Evolutionary conservation across 2,797 vertebrate genomes (phyloP).

Genomic region (Lacerta agilis): DNA sequence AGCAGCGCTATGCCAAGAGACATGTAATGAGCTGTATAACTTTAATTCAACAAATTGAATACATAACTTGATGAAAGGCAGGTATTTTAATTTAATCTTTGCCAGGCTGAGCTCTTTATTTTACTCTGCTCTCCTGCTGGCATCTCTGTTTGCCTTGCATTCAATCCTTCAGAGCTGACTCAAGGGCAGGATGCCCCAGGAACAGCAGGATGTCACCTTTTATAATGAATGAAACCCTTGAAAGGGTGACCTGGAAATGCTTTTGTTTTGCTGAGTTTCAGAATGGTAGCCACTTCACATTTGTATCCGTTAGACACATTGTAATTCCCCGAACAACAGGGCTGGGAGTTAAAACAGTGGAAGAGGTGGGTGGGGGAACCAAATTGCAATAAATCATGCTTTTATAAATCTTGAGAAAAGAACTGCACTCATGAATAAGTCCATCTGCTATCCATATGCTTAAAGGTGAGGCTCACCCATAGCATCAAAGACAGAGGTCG

Average conservation of each 20-base stretch:
- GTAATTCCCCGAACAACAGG: background rate
- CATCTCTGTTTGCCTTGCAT: constrained; percentile 27
- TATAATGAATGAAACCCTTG: constrained; percentile 21
- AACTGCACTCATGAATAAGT: background rate
- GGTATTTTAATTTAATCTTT: constrained; percentile 28
- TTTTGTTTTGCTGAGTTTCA: constrained; percentile 37
- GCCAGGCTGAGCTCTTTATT: constrained; percentile 5
- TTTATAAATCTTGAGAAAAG: background rate
- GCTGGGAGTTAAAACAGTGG: background rate
- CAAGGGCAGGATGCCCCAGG: background rate
- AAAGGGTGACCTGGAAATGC: constrained; percentile 28
- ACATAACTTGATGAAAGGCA: background rate
- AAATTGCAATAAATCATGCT: background rate
- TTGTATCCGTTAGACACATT: background rate
- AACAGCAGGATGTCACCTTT: constrained; percentile 13
- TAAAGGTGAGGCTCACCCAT: background rate
- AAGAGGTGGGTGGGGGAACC: background rate
- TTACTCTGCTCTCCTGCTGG: background rate
- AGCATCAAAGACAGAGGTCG: background rate
- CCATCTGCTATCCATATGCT: background rate
- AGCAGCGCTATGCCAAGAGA: constrained; percentile 13
- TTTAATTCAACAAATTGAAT: background rate
- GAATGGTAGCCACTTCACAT: constrained; percentile 10
- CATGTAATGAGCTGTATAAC: background rate
- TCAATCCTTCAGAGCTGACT: background rate